A percentile compares a stretch with the other conserved stretches of the same genome.
phyloP scores from a whole-genome alignment of 2,113 vertebrate species.

The Microcebus griseorufus region DNA sequence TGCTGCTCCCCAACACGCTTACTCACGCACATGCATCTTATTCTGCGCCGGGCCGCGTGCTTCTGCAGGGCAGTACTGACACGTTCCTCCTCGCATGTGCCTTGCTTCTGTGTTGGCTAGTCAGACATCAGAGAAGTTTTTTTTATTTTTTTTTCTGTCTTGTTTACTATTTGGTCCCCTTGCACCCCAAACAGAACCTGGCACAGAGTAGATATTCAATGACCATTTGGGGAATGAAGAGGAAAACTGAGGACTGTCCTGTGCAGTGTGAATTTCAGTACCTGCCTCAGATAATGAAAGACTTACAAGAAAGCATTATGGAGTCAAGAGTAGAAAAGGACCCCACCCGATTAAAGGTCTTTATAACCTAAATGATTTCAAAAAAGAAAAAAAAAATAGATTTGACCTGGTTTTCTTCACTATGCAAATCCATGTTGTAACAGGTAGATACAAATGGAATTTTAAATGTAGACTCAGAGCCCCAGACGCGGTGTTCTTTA shows the following conservation, averaged over 20 bases:
- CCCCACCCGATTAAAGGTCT: background rate
- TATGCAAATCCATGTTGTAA: background rate
- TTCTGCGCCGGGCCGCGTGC: accelerated
- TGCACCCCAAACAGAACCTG: no score
- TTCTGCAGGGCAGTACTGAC: accelerated
- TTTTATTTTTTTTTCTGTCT: background rate
- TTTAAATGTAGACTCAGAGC: background rate
- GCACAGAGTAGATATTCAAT: no score
- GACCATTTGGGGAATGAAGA: no score
- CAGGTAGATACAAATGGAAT: background rate
- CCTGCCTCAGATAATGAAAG: background rate
- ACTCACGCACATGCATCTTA: accelerated
- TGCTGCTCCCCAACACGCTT: accelerated
- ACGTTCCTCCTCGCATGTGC: accelerated
- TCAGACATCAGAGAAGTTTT: no score
- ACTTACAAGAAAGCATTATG: background rate
- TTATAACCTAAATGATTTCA: background rate
- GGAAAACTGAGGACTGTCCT: accelerated
- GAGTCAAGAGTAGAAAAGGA: background rate
- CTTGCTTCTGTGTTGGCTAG: accelerated
- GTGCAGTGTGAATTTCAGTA: no score
- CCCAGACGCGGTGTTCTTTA: background rate
- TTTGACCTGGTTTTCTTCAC: background rate
- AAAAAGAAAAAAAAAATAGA: background rate
- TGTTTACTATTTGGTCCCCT: background rate